These are phyloP conservation scores for Pseudococcus longispinus DNA, from an alignment of 2,888 invertebrate genomes.

Conservation along the genomic window DNA sequence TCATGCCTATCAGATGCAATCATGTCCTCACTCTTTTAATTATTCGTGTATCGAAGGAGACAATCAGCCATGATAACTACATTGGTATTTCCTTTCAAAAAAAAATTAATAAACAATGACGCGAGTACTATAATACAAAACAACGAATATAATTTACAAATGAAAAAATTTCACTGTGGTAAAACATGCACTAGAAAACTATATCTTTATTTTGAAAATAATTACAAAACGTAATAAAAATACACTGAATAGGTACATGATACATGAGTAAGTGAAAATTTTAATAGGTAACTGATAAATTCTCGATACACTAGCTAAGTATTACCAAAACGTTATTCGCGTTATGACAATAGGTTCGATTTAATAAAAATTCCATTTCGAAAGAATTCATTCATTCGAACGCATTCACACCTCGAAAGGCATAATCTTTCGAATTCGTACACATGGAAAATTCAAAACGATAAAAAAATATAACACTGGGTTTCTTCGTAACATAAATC, in stretches of 20 bases:
- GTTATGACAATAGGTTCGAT: not conserved
- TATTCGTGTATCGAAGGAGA: too few species aligned
- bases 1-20: too few species aligned
- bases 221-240: constrained; percentile 23
- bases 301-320: not conserved
- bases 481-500: not conserved
- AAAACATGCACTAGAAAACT: not conserved
- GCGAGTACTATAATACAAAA: too few species aligned
- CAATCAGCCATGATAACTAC: too few species aligned
- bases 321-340: constrained; percentile 4
- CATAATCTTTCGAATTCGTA: not conserved
- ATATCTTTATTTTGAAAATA: constrained; percentile 7
- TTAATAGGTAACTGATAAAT: constrained; percentile 33
- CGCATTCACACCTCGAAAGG: not conserved
- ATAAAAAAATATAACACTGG: constrained; percentile 12
- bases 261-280: not conserved
- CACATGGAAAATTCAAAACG: not conserved
- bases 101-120: too few species aligned
- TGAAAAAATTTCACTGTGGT: too few species aligned
- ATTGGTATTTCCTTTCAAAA: too few species aligned
- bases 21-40: too few species aligned
- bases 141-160: too few species aligned
- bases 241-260: not conserved
- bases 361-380: not conserved
- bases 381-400: not conserved